Evolutionary conservation across 2,113 vertebrate genomes (phyloP).

Genomic region (Otis tarda): DNA sequence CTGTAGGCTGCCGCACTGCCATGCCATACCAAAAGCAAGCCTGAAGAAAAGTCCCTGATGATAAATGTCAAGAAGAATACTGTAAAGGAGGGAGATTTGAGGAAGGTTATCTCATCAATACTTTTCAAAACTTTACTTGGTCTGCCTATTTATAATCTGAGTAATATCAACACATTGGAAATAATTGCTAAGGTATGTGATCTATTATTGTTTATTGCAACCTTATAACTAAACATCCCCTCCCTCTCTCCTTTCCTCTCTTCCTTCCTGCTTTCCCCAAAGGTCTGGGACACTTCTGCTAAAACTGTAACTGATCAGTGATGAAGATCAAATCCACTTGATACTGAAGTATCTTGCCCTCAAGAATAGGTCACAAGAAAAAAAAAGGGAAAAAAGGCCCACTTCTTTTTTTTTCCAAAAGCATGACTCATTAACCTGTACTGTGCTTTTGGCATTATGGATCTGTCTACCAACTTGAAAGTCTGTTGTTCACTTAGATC

Average conservation of each 20-base stretch:
- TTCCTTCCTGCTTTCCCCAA: background rate
- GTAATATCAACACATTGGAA: background rate
- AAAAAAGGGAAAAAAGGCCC: fast-evolving
- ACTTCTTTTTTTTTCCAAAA: background rate
- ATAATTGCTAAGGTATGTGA: background rate
- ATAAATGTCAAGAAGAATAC: background rate
- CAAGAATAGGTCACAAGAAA: background rate
- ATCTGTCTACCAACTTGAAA: background rate
- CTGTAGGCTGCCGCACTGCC: background rate
- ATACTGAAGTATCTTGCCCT: background rate
- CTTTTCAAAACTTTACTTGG: background rate
- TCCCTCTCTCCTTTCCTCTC: background rate
- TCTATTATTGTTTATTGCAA: background rate
- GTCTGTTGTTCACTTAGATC: background rate
- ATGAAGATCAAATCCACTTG: background rate
- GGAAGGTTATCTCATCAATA: background rate
- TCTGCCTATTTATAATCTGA: background rate
- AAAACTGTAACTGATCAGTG: background rate
- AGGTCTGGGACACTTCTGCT: background rate
- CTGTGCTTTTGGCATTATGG: background rate
- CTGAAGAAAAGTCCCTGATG: background rate
- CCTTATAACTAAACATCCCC: background rate
- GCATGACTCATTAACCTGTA: background rate
- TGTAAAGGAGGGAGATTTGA: background rate
- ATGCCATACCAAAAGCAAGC: background rate